Base-by-base conservation (phyloP, 2,797 vertebrate species). In the Setipinna tenuifilis region DNA sequence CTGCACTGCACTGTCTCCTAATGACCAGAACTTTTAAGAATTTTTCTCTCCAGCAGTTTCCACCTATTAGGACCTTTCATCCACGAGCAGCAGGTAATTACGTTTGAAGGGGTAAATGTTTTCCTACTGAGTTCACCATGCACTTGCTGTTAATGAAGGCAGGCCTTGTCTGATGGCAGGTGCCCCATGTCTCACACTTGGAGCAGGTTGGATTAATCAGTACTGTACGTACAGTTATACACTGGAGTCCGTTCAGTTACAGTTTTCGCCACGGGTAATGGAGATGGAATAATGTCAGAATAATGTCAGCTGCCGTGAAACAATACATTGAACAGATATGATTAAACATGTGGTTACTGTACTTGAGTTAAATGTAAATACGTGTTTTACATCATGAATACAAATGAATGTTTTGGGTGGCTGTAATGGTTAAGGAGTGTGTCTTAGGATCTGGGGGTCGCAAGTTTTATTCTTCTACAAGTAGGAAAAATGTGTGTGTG, bases 121-220 rank as follows among this genome's bases (percentile, higher is more conserved):
- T 96, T 94, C 93, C 95, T 90, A 82, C 88, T 94, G 93, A 95
- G 91, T 94, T 95, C 91, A 94, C 86, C 84, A 10, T 88, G 68
- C 85, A 88, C 86, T 83, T 83, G 54, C 46, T 85, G 71, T 90
- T 87, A 91, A 90, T 91, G 91, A 92, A 91, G 87, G 89, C 85
- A 85, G 25, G 81, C 84, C 44, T 88, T 90, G 85, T 91, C 88
- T 87, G 87, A 83, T 86, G 62, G 92, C 91, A 90, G 88, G 89
- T 93, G 92, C 92, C 90, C 90, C 86, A 87, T 12, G 89, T 90
- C 91, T 84, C 86, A 86, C 65, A 71, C 65, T 71, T 71, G 65
- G 86, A 85, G 65, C 86, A 75, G 82, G 71, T 48, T 81, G 85
- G 88, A 88, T 85, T 80, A 89, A 91, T 84, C 87, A 88, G 78